Evolutionary conservation across 1,140 invertebrate genomes (phyloP).

Genomic region (Riptortus pedestris): DNA sequence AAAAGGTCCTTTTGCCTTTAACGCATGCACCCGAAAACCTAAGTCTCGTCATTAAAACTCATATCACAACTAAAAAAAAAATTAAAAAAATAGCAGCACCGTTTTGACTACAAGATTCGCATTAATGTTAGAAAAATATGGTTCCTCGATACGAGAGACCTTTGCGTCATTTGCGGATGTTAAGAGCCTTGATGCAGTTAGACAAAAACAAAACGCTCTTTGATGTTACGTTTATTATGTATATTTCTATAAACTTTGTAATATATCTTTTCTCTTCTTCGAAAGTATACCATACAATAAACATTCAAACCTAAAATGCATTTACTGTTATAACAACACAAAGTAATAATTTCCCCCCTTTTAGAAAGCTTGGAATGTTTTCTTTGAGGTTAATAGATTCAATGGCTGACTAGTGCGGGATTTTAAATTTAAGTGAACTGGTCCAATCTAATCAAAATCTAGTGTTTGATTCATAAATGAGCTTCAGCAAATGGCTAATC

Average conservation of each 20-base stretch:
- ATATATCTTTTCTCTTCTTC: background rate
- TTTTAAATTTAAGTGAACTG: background rate
- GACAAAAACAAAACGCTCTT: conserved; percentile 28
- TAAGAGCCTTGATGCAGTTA: conserved; percentile 32
- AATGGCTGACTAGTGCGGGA: background rate
- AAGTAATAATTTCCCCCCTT: background rate
- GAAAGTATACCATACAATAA: background rate
- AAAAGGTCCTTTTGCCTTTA: background rate
- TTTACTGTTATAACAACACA: background rate
- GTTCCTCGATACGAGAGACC: conserved; percentile 32
- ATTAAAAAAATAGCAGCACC: conserved; percentile 2
- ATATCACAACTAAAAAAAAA: background rate
- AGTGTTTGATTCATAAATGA: too few species aligned
- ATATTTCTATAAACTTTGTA: background rate
- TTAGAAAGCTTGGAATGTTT: background rate
- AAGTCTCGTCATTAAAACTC: too few species aligned
- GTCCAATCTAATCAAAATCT: too few species aligned
- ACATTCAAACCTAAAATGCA: background rate
- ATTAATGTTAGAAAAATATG: conserved; percentile 32
- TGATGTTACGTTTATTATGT: background rate
- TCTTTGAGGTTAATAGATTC: conserved; percentile 7
- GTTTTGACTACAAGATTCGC: conserved; percentile 28
- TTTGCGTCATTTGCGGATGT: conserved; percentile 33
- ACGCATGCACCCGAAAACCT: background rate
- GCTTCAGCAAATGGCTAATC: too few species aligned